A percentile compares a stretch with the other conserved stretches of the same genome.
phyloP scores from a whole-genome alignment of 2,888 invertebrate genomes.

The Lithodes maja region DNA sequence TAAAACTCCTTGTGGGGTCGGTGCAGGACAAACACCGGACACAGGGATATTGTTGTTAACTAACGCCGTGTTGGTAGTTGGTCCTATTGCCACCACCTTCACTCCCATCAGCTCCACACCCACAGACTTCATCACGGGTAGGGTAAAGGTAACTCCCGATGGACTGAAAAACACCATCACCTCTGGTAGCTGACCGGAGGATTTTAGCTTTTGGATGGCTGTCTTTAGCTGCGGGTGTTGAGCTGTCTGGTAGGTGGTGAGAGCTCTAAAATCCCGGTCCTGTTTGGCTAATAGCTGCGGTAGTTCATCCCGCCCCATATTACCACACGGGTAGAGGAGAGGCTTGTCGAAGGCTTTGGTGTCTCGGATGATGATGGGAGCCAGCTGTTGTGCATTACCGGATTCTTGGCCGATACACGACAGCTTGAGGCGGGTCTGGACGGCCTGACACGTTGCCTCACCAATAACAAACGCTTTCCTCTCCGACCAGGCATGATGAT shows the following conservation, averaged over 20 bases:
- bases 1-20: constrained; percentile 53
- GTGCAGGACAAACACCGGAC: constrained; percentile 57
- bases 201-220: constrained; percentile 19
- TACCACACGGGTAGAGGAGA: constrained; percentile 65
- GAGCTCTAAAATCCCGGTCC: constrained; percentile 65
- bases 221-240: constrained; percentile 48
- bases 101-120: constrained; percentile 36
- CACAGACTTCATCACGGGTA: constrained; percentile 40
- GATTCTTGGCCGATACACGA: constrained; percentile 47
- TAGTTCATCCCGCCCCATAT: constrained; percentile 60
- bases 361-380: constrained; percentile 54
- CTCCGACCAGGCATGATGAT: constrained; percentile 53
- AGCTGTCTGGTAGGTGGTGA: constrained; percentile 59
- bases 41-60: constrained; percentile 50
- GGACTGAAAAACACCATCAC: constrained; percentile 67
- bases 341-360: constrained; percentile 65
- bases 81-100: constrained; percentile 64
- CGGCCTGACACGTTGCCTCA: constrained; percentile 50
- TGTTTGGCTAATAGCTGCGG: constrained; percentile 58
- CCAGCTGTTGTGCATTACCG: constrained; percentile 62
- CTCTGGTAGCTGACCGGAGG: constrained; percentile 23
- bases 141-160: constrained; percentile 56
- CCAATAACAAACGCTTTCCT: constrained; percentile 65
- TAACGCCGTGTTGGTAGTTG: constrained; percentile 66
- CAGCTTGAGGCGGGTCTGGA: constrained; percentile 39